Base-by-base conservation (phyloP, 2,113 vertebrate species). In the Psilopogon haemacephalus region DNA sequence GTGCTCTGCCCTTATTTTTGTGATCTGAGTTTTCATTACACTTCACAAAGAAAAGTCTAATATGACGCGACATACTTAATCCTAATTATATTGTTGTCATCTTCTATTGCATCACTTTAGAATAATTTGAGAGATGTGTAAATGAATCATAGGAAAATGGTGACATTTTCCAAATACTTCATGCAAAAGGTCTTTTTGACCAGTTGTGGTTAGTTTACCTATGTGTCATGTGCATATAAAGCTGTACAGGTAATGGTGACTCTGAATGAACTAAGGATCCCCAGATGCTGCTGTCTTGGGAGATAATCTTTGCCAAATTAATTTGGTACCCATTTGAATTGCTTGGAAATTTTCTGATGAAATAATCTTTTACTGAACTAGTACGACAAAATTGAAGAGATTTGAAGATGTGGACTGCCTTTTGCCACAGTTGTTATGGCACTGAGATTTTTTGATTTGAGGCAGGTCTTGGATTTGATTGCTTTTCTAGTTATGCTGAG, bases 291-390 rank as follows among this genome's bases (percentile, higher is more conserved):
- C 35, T 74, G 63, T 37, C 33, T 84, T 9, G 5, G 72, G 23
- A 81, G 37, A 32, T 37, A 58, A 67, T 71, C 72, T 80, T 62
- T 90, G 68, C 80, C 79, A 90, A 67, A 86, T 83, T 38, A 71
- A 21, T 88, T 92, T 33, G 72, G 80, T 72, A 94, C 91, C 23
- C 5, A 6, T 82, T 79, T 4, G 8, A 88, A 77, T 84, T 92
- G 60, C 83, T 92, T 92, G 37, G 80, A 68, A 80, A 84, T 70
- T 88, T 94, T 93, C 80, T 93, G 80, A 88, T 95, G 69, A 92
- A 93, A 90, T 83, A 92, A 56, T 55, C 20, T 93, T 93, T 54
- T 92, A 46, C 64, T 88, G 80, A 74, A 86, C 83, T 50, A 68
- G 37, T 33, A 42, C 86, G 75, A 65, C 90, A 89, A 92, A 94